Percentiles rank a stretch among this genome's conserved stretches.
Conservation (phyloP, 2,888 invertebrate genomes). For the Galerucella pusilla region DNA sequence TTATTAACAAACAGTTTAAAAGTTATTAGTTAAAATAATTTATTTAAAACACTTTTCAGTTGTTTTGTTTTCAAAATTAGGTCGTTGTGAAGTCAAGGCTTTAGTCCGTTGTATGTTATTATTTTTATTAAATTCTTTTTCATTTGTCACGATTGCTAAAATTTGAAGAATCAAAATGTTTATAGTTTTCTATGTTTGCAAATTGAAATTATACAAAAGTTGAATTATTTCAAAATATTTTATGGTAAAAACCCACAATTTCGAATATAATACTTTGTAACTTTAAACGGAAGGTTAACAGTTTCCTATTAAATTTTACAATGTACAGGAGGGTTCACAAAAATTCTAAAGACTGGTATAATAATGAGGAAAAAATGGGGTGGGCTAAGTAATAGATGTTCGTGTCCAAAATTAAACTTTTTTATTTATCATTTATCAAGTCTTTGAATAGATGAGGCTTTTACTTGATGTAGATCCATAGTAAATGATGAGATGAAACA, state of each 20-base stretch:
- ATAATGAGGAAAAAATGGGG: no score
- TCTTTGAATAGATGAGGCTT: no score
- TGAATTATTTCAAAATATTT: neutral
- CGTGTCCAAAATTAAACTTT: no score
- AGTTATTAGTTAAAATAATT: neutral
- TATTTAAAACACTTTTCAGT: neutral
- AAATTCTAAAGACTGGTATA: no score
- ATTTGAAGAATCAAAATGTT: neutral
- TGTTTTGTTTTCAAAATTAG: neutral
- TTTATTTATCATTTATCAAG: no score
- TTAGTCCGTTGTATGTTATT: neutral
- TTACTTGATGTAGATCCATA: no score
- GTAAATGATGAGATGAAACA: no score
- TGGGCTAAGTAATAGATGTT: no score
- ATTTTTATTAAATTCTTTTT: neutral
- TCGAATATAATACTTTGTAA: neutral
- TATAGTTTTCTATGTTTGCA: neutral
- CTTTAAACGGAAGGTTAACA: neutral
- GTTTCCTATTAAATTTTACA: no score
- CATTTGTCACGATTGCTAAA: neutral
- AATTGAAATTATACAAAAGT: neutral
- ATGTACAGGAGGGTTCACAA: no score
- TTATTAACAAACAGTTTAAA: neutral
- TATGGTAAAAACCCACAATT: neutral
- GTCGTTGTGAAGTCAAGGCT: slow-evolving; percentile 1